phyloP scores from a whole-genome alignment of 2,113 vertebrate genomes.

The Nibea albiflora region DNA sequence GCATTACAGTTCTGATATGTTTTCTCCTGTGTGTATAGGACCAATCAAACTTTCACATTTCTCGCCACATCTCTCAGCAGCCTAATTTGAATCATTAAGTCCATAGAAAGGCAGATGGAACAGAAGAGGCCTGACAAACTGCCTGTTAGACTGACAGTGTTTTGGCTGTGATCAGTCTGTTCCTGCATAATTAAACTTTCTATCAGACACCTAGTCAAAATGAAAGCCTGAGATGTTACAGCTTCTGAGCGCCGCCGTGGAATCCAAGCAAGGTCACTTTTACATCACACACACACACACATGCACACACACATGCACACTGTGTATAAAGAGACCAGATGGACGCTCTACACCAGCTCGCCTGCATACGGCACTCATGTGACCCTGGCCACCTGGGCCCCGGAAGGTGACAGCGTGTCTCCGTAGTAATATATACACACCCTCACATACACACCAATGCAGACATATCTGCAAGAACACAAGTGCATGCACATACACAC shows the following conservation, averaged over 20 bases:
- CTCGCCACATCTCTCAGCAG: slow-evolving; percentile 1
- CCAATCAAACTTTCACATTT: neutral
- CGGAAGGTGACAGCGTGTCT: slow-evolving; percentile 72
- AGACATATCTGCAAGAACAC: neutral
- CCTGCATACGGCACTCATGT: slow-evolving; percentile 63
- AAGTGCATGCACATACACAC: slow-evolving; percentile 12
- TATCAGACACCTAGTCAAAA: slow-evolving; percentile 25
- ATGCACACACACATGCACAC: slow-evolving; percentile 1
- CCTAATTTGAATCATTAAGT: slow-evolving; percentile 24
- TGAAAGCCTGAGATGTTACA: slow-evolving; percentile 29
- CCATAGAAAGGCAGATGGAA: slow-evolving; percentile 42
- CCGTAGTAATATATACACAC: slow-evolving; percentile 34
- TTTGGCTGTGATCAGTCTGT: slow-evolving; percentile 47
- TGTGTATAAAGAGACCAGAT: slow-evolving; percentile 64
- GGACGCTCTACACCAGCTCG: slow-evolving; percentile 71
- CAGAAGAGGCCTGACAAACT: slow-evolving; percentile 41
- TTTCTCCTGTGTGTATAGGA: neutral
- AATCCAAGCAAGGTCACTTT: slow-evolving; percentile 62
- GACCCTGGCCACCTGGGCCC: slow-evolving; percentile 75
- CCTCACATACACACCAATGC: slow-evolving; percentile 19
- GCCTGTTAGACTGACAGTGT: slow-evolving; percentile 42
- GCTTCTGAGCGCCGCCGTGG: slow-evolving; percentile 1
- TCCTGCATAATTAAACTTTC: slow-evolving; percentile 56
- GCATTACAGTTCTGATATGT: neutral
- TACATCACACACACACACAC: slow-evolving; percentile 34